Percentiles rank a stretch among this genome's conserved stretches.
phyloP scores from a whole-genome alignment of 2,888 invertebrate species.

The Yponomeuta sedellus region DNA sequence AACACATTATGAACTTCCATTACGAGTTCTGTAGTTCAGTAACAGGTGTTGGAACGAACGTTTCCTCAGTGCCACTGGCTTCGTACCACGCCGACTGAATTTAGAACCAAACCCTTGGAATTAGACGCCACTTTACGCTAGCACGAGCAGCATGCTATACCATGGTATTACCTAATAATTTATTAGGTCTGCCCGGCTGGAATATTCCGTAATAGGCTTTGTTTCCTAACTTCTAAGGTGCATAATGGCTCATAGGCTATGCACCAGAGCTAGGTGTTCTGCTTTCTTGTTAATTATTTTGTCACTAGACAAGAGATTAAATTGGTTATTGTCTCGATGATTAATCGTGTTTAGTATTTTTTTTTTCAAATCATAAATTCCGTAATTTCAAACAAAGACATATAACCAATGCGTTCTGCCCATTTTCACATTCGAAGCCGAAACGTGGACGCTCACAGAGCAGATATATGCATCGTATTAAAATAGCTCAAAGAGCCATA shows the following conservation, averaged over 20 bases:
- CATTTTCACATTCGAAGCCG: no score
- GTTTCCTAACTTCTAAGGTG: neutral
- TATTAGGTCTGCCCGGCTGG: neutral
- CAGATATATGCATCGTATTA: no score
- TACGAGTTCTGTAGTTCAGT: conserved; percentile 6
- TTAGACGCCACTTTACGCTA: neutral
- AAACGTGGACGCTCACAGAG: no score
- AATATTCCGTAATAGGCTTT: neutral
- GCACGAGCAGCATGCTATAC: neutral
- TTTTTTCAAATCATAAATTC: neutral
- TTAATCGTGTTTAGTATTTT: neutral
- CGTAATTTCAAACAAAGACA: no score
- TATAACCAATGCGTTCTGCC: no score
- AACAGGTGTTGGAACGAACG: conserved; percentile 10
- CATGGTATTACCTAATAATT: conserved; percentile 1
- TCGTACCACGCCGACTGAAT: neutral
- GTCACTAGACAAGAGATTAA: neutral
- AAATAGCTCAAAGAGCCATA: no score
- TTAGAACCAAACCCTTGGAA: neutral
- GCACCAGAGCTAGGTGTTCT: neutral
- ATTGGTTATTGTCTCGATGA: neutral
- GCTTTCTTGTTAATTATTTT: neutral
- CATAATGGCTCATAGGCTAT: neutral
- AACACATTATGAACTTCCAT: neutral
- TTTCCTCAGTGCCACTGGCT: conserved; percentile 3